Evolutionary conservation across 2,113 vertebrate species (phyloP), one percentile per base, ranked within the genome.

Genomic region (Equus quagga): DNA sequence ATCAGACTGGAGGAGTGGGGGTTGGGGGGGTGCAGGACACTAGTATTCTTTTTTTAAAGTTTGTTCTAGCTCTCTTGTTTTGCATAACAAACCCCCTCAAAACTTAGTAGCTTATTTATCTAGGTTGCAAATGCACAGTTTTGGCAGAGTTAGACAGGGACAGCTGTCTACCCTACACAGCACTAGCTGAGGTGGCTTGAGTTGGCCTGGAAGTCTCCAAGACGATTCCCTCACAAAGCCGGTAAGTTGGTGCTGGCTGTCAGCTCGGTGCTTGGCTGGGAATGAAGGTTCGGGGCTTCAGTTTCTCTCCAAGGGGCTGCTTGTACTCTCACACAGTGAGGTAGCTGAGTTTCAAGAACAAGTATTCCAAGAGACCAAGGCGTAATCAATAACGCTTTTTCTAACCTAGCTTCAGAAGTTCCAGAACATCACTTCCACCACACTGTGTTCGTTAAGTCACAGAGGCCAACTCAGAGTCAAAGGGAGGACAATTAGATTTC

Each of bases 11-110:
- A 62, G 12, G 69, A 51, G 62, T 1, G 11, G 65, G 46, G n/a
- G 36, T 3, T 8, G 0, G 3, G 58, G 58, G 26, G 54, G 23
- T 4, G 49, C 1, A 14, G 2, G 5, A 23, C 72, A 31, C 5
- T 14, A 3, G 24, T 1, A 3, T 75, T 51, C 14, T 33, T 44
- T 87, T 46, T 67, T n/a, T 4, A 19, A 54, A 80, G 78, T 28
- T 33, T 54, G 14, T 36, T 84, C 76, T 85, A 64, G 67, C 51
- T 86, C 6, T 33, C n/a, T 79, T 70, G 67, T 73, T 36, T 83
- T 58, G 19, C 14, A 1, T 41, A 80, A 93, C 11, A 56, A 58
- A 81, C 5, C 28, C 46, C 36, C 64, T 82, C 5, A 21, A 91
- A 94, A 84, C 3, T 46, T 24, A 58, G 46, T 11, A 33, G 60